Conservation (phyloP, 2,888 invertebrate species). For the Flexamia atlantica region DNA sequence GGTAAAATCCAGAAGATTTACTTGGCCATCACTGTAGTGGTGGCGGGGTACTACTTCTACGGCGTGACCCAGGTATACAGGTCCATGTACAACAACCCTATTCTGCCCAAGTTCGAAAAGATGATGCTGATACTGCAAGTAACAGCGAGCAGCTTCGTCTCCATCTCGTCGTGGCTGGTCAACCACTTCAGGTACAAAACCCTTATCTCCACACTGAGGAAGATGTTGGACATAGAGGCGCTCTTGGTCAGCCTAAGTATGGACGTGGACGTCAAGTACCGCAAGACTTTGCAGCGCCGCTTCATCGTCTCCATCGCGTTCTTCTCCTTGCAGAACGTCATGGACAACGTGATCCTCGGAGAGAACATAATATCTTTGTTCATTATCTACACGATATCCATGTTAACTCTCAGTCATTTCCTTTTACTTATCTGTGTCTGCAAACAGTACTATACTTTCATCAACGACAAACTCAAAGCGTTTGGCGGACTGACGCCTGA, state of each 20-base stretch:
- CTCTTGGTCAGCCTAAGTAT: slow-evolving; percentile 37
- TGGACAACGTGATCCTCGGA: slow-evolving; percentile 59
- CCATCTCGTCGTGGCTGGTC: slow-evolving; percentile 60
- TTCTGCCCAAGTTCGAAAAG: slow-evolving; percentile 63
- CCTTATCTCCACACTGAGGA: slow-evolving; percentile 31
- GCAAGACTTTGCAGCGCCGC: slow-evolving; percentile 18
- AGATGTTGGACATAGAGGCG: slow-evolving; percentile 45
- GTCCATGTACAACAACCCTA: slow-evolving; percentile 60
- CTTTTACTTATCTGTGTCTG: slow-evolving; percentile 18
- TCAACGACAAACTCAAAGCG: slow-evolving; percentile 43
- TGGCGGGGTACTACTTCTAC: slow-evolving; percentile 4
- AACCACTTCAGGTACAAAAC: slow-evolving; percentile 38
- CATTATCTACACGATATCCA: slow-evolving; percentile 59
- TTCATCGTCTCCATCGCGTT: slow-evolving; percentile 47
- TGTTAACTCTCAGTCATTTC: slow-evolving; percentile 57
- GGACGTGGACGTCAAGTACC: slow-evolving; percentile 49
- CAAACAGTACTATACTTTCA: slow-evolving; percentile 40
- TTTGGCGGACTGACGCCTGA: slow-evolving; percentile 43
- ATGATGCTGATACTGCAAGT: slow-evolving; percentile 60
- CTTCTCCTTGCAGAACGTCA: slow-evolving; percentile 55
- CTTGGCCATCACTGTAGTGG: neutral
- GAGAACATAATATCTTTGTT: slow-evolving; percentile 60
- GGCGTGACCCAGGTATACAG: slow-evolving; percentile 6
- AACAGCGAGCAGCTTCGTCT: slow-evolving; percentile 41
- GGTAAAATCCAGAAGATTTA: neutral